Evolutionary conservation across 2,797 vertebrate species (phyloP), one percentile per base, ranked within the genome.

Genomic region (Euphonia xanthogaster): DNA sequence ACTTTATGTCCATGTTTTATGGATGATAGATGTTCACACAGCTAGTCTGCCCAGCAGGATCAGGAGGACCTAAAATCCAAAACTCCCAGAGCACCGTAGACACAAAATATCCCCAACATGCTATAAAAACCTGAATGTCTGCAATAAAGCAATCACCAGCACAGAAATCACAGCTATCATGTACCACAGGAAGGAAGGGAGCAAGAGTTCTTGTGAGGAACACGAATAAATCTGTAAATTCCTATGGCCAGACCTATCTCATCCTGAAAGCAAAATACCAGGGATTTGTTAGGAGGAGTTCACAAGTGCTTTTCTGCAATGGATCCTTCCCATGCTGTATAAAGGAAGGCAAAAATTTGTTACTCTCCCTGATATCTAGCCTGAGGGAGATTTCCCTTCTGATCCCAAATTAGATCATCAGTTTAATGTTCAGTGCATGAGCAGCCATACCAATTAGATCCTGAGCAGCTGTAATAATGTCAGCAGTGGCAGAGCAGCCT

Each of bases 401-500:
- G 88, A 96, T 97, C 88, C 58, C 90, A 95, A 91, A 96, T 96
- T 96, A 97, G 94, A 96, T 95, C 89, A 92, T 89, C 94, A 77
- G 90, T 94, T 88, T 94, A 95, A 95, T 84, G 95, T 84, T 93
- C 93, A 90, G 91, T 95, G 91, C 88, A 81, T 95, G 91, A 97
- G 80, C 94, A 95, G 90, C 85, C 96, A 94, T 93, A 95, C 73
- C 94, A 95, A 95, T 95, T 93, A 95, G 94, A 72, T 54, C 58
- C 85, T 60, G 79, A 89, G 91, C 76, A 91, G 88, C 88, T 90
- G 82, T 83, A 90, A 91, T 92, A 94, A 88, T 78, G 93, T 77
- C 87, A 76, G 44, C 2, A 4, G 85, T 35, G 33, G 87, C 85
- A 74, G 68, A 90, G 68, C 79, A 91, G 73, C 72, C 57, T 95